A percentile compares a stretch with the other conserved stretches of the same genome.
phyloP scores from a whole-genome alignment of 2,113 vertebrate species.

The Porphyrio hochstetteri region DNA sequence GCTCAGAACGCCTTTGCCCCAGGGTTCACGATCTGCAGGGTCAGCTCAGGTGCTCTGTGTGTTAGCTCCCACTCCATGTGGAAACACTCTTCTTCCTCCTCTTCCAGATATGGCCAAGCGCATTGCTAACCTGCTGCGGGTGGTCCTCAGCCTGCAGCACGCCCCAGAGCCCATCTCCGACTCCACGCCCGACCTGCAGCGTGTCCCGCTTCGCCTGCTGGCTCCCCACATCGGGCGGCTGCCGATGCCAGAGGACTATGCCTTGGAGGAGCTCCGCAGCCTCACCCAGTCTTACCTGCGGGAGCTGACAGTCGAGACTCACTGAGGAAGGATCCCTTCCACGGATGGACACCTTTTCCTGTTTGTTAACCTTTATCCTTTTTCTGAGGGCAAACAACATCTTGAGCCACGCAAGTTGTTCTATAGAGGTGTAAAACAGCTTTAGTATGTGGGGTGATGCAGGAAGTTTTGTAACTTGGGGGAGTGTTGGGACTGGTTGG shows the following conservation, averaged over 20 bases:
- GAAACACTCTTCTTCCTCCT: background rate
- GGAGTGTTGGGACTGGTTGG: background rate
- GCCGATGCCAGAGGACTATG: slow-evolving; percentile 96
- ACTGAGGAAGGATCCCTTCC: slow-evolving; percentile 46
- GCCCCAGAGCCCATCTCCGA: slow-evolving; percentile 57
- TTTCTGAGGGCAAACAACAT: background rate
- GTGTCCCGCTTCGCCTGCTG: slow-evolving; percentile 81
- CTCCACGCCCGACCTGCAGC: slow-evolving; percentile 51
- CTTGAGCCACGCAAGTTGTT: background rate
- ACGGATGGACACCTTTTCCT: accelerated
- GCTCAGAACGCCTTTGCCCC: background rate
- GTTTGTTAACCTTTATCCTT: background rate
- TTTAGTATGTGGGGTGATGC: background rate
- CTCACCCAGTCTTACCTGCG: slow-evolving; percentile 91
- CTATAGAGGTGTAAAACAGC: background rate
- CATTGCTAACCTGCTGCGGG: slow-evolving; percentile 89
- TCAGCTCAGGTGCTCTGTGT: accelerated
- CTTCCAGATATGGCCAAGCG: slow-evolving; percentile 94
- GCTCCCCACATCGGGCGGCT: slow-evolving; percentile 88
- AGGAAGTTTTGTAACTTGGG: background rate
- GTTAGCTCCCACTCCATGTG: accelerated
- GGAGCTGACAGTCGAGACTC: slow-evolving; percentile 81
- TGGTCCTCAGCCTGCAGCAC: slow-evolving; percentile 89
- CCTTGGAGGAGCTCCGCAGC: slow-evolving; percentile 90
- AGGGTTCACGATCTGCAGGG: background rate